A percentile compares a stretch with the other conserved stretches of the same genome.
Evolutionary conservation across 2,113 vertebrate genomes (phyloP).

Genomic region (Rhombomys opimus): DNA sequence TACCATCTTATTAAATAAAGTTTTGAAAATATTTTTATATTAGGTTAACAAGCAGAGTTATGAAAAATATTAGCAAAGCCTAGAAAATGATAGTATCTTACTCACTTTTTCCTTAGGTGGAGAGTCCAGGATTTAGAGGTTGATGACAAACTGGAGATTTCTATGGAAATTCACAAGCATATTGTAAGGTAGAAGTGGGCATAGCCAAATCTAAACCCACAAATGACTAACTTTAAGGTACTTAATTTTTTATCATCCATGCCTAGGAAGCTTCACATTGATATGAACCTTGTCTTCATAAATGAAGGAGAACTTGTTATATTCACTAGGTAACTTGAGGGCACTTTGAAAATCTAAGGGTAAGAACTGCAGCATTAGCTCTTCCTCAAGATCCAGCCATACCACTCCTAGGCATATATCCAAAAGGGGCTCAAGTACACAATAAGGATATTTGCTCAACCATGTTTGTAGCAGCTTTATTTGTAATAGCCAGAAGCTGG

Average conservation of each 20-base stretch:
- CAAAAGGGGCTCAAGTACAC: no score
- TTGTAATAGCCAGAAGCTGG: no score
- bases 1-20: not conserved
- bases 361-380: not conserved
- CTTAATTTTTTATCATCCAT: not conserved
- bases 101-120: not conserved
- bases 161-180: not conserved
- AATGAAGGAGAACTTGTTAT: not conserved
- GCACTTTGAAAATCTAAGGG: not conserved
- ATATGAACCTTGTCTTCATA: not conserved
- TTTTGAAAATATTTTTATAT: not conserved
- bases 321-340: not conserved
- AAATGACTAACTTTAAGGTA: not conserved
- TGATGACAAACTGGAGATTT: not conserved
- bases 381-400: no score
- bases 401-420: no score
- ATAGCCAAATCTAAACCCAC: not conserved
- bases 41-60: not conserved
- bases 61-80: not conserved
- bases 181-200: fast-evolving
- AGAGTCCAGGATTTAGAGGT: fast-evolving
- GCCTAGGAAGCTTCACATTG: not conserved
- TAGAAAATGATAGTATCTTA: not conserved
- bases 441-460: no score
- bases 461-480: no score